phyloP scores from a whole-genome alignment of 2,113 vertebrate genomes.

The Lucifuga dentata region DNA sequence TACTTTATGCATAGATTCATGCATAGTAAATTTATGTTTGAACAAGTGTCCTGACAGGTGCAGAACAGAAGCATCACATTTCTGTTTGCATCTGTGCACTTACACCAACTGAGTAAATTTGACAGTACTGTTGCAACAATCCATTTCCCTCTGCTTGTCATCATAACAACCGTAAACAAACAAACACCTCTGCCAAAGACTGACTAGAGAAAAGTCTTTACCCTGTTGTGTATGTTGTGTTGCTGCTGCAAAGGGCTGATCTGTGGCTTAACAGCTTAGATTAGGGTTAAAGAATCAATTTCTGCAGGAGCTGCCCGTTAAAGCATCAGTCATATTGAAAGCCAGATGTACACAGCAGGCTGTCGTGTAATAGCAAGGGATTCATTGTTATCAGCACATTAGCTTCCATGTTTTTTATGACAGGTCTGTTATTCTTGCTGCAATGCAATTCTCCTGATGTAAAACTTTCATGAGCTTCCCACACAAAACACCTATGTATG shows the following conservation, averaged over 20 bases:
- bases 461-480: constrained; percentile 45
- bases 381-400: not conserved
- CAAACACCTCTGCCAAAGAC: constrained; percentile 45
- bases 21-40: not conserved
- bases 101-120: too few species aligned
- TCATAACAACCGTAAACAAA: constrained; percentile 63
- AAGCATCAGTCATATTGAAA: constrained; percentile 26
- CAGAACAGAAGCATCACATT: not conserved
- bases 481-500: constrained; percentile 45
- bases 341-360: constrained; percentile 1
- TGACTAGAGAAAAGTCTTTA: constrained; percentile 8
- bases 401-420: not conserved
- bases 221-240: constrained; percentile 14
- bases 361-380: not conserved
- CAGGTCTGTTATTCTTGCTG: not conserved
- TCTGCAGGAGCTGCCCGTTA: constrained; percentile 24
- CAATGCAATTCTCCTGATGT: constrained; percentile 34
- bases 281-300: constrained; percentile 50
- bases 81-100: too few species aligned
- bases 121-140: constrained; percentile 39
- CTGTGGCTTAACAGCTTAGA: constrained; percentile 39
- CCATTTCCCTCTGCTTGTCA: constrained; percentile 54
- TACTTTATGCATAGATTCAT: too few species aligned
- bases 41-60: constrained; percentile 39
- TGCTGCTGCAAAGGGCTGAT: constrained; percentile 25